Conservation (phyloP, 2,797 vertebrate species). For the Steatocranus sp. region DNA sequence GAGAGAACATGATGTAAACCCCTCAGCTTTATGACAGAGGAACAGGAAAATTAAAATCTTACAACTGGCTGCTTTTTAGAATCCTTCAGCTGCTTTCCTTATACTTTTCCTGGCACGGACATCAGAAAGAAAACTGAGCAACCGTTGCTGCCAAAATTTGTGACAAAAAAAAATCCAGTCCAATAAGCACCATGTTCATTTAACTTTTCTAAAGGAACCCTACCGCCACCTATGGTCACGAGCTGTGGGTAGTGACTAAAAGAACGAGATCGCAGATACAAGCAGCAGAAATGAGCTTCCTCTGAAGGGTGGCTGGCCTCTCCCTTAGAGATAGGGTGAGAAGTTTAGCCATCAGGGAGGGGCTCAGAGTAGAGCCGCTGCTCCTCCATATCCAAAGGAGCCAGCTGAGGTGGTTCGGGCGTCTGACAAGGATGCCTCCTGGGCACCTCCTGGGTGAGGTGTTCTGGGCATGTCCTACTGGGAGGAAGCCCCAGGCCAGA, state of each 20-base stretch:
- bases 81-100: background rate
- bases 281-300: fast-evolving
- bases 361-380: background rate
- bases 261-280: background rate
- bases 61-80: background rate
- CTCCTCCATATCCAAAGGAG: background rate
- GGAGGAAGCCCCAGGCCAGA: fast-evolving
- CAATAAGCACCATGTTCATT: background rate
- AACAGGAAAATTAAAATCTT: background rate
- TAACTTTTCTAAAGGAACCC: background rate
- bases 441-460: background rate
- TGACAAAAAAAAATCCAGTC: background rate
- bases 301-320: fast-evolving
- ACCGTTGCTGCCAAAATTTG: background rate
- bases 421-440: background rate
- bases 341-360: background rate
- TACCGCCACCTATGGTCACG: fast-evolving
- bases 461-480: background rate
- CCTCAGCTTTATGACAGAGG: background rate
- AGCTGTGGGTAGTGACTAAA: background rate
- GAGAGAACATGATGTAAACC: background rate
- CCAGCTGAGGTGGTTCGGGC: background rate
- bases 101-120: background rate
- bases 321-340: background rate
- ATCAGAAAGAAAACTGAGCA: background rate